Evolutionary conservation across 2,888 invertebrate species (phyloP).

Genomic region (Dasypolia templi): DNA sequence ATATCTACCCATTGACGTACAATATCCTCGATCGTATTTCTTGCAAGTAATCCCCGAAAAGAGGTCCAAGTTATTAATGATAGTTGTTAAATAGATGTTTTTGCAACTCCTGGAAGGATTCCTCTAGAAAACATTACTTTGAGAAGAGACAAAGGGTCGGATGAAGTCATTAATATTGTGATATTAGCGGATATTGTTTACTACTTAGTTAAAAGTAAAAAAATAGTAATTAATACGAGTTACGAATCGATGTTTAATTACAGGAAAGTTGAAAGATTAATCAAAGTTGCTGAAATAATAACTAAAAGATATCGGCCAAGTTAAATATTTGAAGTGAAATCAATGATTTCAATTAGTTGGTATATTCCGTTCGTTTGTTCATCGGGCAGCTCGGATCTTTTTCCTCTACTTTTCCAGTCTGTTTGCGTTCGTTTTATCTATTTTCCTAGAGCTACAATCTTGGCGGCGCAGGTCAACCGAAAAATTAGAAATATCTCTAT

Average conservation of each 20-base stretch:
- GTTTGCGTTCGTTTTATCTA: slow-evolving; percentile 82
- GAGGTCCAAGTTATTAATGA: slow-evolving; percentile 69
- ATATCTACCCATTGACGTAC: slow-evolving; percentile 45
- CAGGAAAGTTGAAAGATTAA: slow-evolving; percentile 62
- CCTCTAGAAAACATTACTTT: slow-evolving; percentile 59
- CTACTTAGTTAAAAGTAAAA: slow-evolving; percentile 18
- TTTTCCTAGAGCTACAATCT: slow-evolving; percentile 79
- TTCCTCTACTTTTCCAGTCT: slow-evolving; percentile 76
- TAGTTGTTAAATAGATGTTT: slow-evolving; percentile 69
- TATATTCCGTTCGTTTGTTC: slow-evolving; percentile 71
- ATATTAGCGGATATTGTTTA: slow-evolving; percentile 52
- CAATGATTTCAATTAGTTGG: slow-evolving; percentile 79
- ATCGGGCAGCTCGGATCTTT: slow-evolving; percentile 70
- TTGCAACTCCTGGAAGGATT: slow-evolving; percentile 57
- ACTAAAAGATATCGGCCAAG: slow-evolving; percentile 63
- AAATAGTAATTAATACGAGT: slow-evolving; percentile 8
- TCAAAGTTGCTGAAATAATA: slow-evolving; percentile 64
- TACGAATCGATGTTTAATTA: slow-evolving; percentile 14
- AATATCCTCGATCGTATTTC: slow-evolving; percentile 62
- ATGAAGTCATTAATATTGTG: slow-evolving; percentile 68
- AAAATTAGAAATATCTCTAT: slow-evolving; percentile 88
- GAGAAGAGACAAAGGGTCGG: slow-evolving; percentile 61
- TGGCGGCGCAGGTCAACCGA: slow-evolving; percentile 81
- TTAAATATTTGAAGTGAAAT: slow-evolving; percentile 75
- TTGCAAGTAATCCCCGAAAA: slow-evolving; percentile 69